Evolutionary conservation across 2,113 vertebrate species (phyloP), one percentile per base, ranked within the genome.

Genomic region (Drymodes brunneopygia): DNA sequence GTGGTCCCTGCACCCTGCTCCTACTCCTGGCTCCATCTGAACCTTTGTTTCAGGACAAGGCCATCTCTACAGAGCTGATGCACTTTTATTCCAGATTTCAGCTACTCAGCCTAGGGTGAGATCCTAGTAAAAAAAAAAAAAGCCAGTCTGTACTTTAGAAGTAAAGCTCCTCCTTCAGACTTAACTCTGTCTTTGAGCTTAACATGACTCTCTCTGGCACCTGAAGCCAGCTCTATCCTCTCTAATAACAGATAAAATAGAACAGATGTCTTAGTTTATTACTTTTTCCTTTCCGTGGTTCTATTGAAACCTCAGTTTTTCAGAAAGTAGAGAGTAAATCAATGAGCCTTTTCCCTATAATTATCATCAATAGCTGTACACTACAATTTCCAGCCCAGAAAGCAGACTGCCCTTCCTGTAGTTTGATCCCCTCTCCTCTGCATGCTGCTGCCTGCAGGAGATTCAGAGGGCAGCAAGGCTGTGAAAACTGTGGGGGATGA

Each of bases 401-500:
- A 77, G 67, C 50, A 92, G 78, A 44, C 27, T 54, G 2, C 36
- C 58, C 73, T 64, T 45, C 67, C 69, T 78, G 67, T 31, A 31
- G 71, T n/a, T 88, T 67, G 88, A 90, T 90, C 60, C 48, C 35
- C n/a, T 73, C 73, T 92, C 38, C 74, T 42, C 38, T 82, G 51
- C 44, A 23, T 5, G 28, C 69, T 88, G 66, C 62, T 95, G 92
- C 74, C 75, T 90, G 87, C 47, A 88, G 85, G 82, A 95, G 79
- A 88, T 58, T 70, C 90, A 62, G 67, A 78, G 85, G 85, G 71
- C 85, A 93, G 54, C 36, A 54, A 62, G 87, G 71, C 85, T 95
- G 75, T 0, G 4, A 96, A 96, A 96, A 92, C 75, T 27, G 40
- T 71, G 81, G 91, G 80, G 92, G 92, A 90, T 81, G 93, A 90